phyloP scores from a whole-genome alignment of 2,113 vertebrate genomes.

The Coracopsis vasa region DNA sequence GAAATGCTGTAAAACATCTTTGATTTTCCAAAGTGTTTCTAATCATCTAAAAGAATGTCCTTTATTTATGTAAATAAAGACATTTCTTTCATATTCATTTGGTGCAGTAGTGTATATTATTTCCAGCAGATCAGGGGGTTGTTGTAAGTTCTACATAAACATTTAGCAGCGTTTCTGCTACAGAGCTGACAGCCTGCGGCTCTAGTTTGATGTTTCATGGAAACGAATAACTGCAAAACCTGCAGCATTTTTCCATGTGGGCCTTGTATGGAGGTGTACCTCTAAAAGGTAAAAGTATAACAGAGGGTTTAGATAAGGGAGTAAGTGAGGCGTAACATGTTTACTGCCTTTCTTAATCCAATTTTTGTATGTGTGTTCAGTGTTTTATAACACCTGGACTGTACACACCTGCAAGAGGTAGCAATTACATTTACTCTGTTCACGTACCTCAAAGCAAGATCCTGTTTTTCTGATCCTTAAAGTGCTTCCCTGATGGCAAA shows the following conservation, averaged over 20 bases:
- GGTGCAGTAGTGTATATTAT: neutral
- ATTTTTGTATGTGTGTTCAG: neutral
- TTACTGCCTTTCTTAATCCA: neutral
- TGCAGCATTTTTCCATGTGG: neutral
- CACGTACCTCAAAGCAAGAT: neutral
- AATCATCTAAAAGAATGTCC: neutral
- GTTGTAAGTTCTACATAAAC: neutral
- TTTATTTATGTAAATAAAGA: neutral
- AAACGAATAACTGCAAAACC: neutral
- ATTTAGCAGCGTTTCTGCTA: neutral
- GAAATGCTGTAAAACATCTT: neutral
- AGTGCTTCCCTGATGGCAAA: neutral
- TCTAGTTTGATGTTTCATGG: neutral
- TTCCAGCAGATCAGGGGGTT: neutral
- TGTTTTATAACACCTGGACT: neutral
- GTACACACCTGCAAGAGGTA: neutral
- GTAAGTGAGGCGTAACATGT: neutral
- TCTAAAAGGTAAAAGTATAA: neutral
- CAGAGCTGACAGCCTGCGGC: neutral
- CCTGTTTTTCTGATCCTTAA: neutral
- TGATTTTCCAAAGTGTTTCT: neutral
- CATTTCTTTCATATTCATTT: neutral
- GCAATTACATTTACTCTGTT: neutral
- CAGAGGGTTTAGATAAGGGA: neutral
- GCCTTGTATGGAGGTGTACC: neutral